phyloP scores from a whole-genome alignment of 2,113 vertebrate species.

The Cyprichromis sp. region DNA sequence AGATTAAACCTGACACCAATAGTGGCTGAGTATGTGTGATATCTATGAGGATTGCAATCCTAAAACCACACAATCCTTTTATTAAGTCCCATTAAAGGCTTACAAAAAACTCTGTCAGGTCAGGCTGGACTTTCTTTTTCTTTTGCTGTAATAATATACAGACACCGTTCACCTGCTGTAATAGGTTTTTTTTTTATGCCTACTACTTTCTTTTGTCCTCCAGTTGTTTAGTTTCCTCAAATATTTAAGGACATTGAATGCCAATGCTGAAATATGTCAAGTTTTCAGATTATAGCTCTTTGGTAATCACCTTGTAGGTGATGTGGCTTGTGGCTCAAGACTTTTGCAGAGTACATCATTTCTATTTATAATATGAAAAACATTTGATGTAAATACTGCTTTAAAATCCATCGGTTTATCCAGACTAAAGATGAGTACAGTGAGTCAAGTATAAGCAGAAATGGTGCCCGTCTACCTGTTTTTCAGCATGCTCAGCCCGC shows the following conservation, averaged over 20 bases:
- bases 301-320: neutral
- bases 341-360: neutral
- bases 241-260: neutral
- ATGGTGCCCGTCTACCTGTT: conserved; percentile 74
- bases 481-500: conserved; percentile 86
- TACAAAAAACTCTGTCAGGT: neutral
- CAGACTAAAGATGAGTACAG: neutral
- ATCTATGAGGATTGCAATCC: neutral
- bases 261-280: neutral
- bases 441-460: neutral
- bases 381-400: neutral
- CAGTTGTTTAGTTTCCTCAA: neutral
- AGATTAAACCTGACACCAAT: conserved; percentile 1
- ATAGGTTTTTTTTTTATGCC: neutral
- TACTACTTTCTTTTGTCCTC: neutral
- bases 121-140: neutral
- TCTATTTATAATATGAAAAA: neutral
- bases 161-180: neutral
- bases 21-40: neutral
- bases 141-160: neutral
- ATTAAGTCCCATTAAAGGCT: neutral
- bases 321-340: neutral
- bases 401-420: neutral
- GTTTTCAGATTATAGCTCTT: neutral
- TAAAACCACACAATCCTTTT: neutral